Percentiles rank a stretch among this genome's conserved stretches.
phyloP scores from a whole-genome alignment of 2,797 vertebrate species.

The Anomalospiza imberbis region DNA sequence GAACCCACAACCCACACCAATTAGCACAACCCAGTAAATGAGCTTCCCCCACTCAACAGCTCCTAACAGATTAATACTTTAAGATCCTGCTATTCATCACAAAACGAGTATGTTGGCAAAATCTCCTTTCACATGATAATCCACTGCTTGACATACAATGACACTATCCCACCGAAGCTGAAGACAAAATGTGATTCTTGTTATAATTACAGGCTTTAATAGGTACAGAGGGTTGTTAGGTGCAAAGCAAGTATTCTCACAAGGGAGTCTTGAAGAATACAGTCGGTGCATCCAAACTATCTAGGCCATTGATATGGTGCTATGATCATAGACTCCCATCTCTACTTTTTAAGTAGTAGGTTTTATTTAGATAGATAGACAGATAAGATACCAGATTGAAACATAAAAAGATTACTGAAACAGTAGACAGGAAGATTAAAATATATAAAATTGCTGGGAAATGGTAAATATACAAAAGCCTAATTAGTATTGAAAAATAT shows the following conservation, averaged over 20 bases:
- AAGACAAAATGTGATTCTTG: constrained; percentile 32
- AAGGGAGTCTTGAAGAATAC: constrained; percentile 24
- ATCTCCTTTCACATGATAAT: constrained; percentile 53
- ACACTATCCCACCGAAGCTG: constrained; percentile 28
- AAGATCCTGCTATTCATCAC: constrained; percentile 22
- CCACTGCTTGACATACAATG: constrained; percentile 46
- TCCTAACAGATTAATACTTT: constrained; percentile 32
- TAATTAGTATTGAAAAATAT: constrained; percentile 45
- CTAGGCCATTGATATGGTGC: neutral
- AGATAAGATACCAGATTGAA: neutral
- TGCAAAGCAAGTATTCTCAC: constrained; percentile 62
- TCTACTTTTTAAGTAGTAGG: neutral
- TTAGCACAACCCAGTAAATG: neutral
- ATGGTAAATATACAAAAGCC: neutral
- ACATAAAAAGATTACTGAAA: neutral
- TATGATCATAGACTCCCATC: neutral
- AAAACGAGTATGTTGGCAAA: constrained; percentile 38
- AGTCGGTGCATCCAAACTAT: neutral
- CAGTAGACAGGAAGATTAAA: neutral
- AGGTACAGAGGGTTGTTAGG: neutral
- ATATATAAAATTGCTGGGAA: neutral
- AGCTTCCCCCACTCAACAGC: neutral
- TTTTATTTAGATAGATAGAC: neutral
- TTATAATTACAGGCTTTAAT: constrained; percentile 75
- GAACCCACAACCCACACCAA: neutral